A percentile compares a stretch with the other conserved stretches of the same genome.
Conservation (phyloP, 1,140 invertebrate species). For the Drosophila tropicalis region DNA sequence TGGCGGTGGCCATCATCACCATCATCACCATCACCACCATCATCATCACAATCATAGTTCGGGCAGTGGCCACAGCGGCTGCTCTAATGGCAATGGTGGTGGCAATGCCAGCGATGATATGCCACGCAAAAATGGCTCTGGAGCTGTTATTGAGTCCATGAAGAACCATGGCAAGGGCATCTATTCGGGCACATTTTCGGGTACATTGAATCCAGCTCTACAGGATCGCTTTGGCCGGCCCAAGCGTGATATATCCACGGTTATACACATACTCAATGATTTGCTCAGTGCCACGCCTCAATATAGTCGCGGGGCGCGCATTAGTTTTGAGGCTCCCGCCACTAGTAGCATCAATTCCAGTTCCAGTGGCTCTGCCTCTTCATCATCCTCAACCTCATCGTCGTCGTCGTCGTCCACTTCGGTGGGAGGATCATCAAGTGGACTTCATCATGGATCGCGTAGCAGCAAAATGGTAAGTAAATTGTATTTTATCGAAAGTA, state of each 20-base stretch:
- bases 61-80: background rate
- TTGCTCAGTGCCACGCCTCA: conserved; percentile 93
- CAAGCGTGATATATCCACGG: conserved; percentile 95
- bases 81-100: conserved; percentile 5
- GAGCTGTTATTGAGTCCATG: conserved; percentile 96
- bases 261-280: conserved; percentile 97
- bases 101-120: conserved; percentile 77
- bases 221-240: conserved; percentile 95
- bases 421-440: conserved; percentile 11
- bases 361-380: conserved; percentile 6
- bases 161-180: conserved; percentile 96
- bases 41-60: background rate
- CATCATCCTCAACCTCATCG: conserved; percentile 13
- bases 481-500: background rate
- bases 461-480: conserved; percentile 57
- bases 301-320: conserved; percentile 83
- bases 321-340: conserved; percentile 83
- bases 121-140: conserved; percentile 85
- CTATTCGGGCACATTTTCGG: conserved; percentile 92
- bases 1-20: too few species aligned
- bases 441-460: conserved; percentile 50
- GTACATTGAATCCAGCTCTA: conserved; percentile 95
- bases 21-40: too few species aligned
- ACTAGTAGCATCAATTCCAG: conserved; percentile 15
- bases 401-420: conserved; percentile 38